Base-by-base conservation (phyloP, 2,113 vertebrate genomes). In the Dipodomys merriami region DNA sequence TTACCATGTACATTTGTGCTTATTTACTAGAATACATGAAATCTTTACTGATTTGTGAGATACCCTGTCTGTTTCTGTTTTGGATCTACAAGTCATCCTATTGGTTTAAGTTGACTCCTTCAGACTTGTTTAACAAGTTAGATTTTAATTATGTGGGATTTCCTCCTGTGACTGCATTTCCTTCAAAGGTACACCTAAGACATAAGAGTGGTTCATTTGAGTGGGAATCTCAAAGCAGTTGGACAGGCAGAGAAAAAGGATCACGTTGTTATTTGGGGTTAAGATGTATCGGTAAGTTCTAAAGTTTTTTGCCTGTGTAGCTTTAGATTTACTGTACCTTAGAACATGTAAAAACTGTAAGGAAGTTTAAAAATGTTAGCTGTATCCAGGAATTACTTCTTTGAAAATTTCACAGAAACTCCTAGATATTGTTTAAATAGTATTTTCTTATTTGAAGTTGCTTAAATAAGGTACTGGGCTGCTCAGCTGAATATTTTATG, bases 61-160 rank as follows among this genome's bases (percentile, higher is more conserved):
- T 83, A 69, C 69, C 44, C 27, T 60, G 49, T 83, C 73, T 89
- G 20, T 60, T 68, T 92, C 78, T 84, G 25, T 86, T 83, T 93
- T 57, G 49, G 19, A 68, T 73, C 46, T 20, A 83, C 65, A 86
- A 80, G 90, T 80, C 86, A 91, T n/a, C 23, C 69, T 60, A 88
- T 97, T 95, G 93, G 94, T 86, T 96, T 23, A 91, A 88, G 88
- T 60, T 88, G 77, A 86, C 93, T 81, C 79, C 80, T 95, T 92
- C 86, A 95, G 90, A 97, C 97, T 97, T 95, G 97, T 94, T 97
- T 77, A 96, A 81, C 97, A 93, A 97, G 97, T 97, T 97, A n/a
- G 74, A 44, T 86, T 90, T 91, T 91, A 97, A 96, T 96, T 95
- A 92, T 30, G 30, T 62, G 83, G 88, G 80, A 97, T 96, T 96